Evolutionary conservation across 2,113 vertebrate species (phyloP).

Genomic region (Syngnathoides biaculeatus): DNA sequence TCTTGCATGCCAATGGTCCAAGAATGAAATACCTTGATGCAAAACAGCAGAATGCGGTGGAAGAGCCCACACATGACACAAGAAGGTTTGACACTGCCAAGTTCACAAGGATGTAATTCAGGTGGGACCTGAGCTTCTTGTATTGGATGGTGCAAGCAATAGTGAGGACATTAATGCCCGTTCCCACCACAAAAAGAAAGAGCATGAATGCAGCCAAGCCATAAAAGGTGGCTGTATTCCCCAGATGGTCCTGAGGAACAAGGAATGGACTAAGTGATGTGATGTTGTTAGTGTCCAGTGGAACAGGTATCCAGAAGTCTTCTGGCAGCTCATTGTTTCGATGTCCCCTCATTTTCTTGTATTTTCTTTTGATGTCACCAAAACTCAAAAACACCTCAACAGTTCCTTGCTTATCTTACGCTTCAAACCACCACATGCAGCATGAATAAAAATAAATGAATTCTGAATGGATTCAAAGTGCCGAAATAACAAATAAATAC

Average conservation of each 20-base stretch:
- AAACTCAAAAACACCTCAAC: neutral
- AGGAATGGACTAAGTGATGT: conserved; percentile 71
- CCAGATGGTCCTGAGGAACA: conserved; percentile 75
- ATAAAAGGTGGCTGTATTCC: conserved; percentile 42
- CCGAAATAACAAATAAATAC: neutral
- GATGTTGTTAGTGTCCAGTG: conserved; percentile 66
- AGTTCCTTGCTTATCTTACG: neutral
- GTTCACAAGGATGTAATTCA: conserved; percentile 81
- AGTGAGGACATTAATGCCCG: conserved; percentile 67
- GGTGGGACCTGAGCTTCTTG: conserved; percentile 76
- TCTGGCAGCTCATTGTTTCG: conserved; percentile 60
- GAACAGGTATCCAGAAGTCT: conserved; percentile 71
- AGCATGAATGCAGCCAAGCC: conserved; percentile 69
- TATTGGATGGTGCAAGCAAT: conserved; percentile 65
- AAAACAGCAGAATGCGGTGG: conserved; percentile 60
- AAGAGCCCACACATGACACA: conserved; percentile 68
- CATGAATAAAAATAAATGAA: neutral
- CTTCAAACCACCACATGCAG: neutral
- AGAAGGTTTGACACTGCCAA: conserved; percentile 72
- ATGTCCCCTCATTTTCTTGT: conserved; percentile 41
- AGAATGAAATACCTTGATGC: conserved; percentile 67
- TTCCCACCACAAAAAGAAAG: conserved; percentile 50
- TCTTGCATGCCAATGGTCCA: conserved; percentile 68
- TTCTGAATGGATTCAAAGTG: neutral
- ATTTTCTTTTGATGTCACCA: neutral